phyloP scores from a whole-genome alignment of 2,113 vertebrate species.

The Euleptes europaea region DNA sequence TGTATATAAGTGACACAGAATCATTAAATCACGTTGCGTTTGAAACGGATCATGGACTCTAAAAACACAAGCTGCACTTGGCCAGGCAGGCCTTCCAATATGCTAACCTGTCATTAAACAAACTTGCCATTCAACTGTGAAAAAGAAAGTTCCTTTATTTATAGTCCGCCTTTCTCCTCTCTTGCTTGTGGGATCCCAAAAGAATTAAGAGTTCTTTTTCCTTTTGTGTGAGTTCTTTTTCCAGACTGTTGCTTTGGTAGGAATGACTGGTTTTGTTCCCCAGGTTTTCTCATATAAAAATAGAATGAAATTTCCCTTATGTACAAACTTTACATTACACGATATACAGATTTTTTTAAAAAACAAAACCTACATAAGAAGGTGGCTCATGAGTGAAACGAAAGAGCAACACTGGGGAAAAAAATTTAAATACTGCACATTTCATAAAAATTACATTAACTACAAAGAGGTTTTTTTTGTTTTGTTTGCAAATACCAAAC shows the following conservation, averaged over 20 bases:
- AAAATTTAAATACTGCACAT: conserved; percentile 80
- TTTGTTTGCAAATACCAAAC: conserved; percentile 84
- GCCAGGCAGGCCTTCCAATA: conserved; percentile 78
- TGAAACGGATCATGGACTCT: conserved; percentile 77
- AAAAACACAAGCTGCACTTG: conserved; percentile 79
- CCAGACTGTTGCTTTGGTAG: conserved; percentile 82
- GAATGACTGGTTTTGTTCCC: conserved; percentile 62
- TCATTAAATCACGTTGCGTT: conserved; percentile 81
- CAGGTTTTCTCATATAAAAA: conserved; percentile 84
- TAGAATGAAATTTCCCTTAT: conserved; percentile 82
- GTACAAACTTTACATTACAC: conserved; percentile 87
- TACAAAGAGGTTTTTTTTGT: conserved; percentile 70
- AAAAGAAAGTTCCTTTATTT: conserved; percentile 52
- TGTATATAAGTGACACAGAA: conserved; percentile 79
- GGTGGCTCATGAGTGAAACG: conserved; percentile 73
- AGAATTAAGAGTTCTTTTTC: conserved; percentile 52
- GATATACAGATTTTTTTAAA: conserved; percentile 74
- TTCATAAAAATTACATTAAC: conserved; percentile 87
- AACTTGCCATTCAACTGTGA: conserved; percentile 59
- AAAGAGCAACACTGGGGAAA: conserved; percentile 48
- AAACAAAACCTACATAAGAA: conserved; percentile 80
- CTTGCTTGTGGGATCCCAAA: conserved; percentile 66
- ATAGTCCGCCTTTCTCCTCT: too few species aligned
- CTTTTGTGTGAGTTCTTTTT: conserved; percentile 66
- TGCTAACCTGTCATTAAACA: conserved; percentile 60